phyloP scores from a whole-genome alignment of 2,888 invertebrate species.

The Netelia inedita region DNA sequence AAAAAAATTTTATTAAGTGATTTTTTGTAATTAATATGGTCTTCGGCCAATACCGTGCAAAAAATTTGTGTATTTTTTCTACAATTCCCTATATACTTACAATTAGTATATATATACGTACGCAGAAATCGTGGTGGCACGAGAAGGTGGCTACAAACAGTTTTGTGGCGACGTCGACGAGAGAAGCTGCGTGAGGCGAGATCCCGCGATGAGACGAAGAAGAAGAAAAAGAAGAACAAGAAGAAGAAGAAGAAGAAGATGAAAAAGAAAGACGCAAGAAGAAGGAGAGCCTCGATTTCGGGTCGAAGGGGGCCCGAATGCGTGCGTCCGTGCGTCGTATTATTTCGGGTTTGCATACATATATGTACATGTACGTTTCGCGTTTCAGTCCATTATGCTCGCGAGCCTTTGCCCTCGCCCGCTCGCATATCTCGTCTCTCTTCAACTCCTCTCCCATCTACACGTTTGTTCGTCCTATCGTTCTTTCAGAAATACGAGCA shows the following conservation, averaged over 20 bases:
- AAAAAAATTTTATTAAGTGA: not conserved
- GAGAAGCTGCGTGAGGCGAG: conserved; percentile 50
- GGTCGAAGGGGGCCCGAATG: conserved; percentile 63
- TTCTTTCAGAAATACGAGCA: conserved; percentile 61
- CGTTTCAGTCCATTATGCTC: conserved; percentile 77
- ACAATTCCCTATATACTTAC: not conserved
- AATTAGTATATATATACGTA: conserved; percentile 23
- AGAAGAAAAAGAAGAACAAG: conserved; percentile 47
- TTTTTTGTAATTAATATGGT: not conserved
- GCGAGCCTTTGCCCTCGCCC: conserved; percentile 59
- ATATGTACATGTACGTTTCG: conserved; percentile 72
- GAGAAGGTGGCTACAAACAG: conserved; percentile 51
- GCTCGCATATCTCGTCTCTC: conserved; percentile 56
- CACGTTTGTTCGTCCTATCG: conserved; percentile 16
- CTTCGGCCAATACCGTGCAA: not conserved
- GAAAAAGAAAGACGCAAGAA: conserved; percentile 20
- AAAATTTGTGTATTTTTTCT: not conserved
- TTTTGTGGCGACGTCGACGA: conserved; percentile 32
- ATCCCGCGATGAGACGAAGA: conserved; percentile 27
- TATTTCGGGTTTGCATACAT: conserved; percentile 78
- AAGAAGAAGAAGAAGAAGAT: conserved; percentile 32
- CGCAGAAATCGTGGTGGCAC: not conserved
- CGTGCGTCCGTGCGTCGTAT: conserved; percentile 74
- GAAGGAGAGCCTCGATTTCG: conserved; percentile 65
- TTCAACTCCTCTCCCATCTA: conserved; percentile 44